A percentile compares a stretch with the other conserved stretches of the same genome.
phyloP scores from a whole-genome alignment of 2,113 vertebrate species.

The Sebastes fasciatus region DNA sequence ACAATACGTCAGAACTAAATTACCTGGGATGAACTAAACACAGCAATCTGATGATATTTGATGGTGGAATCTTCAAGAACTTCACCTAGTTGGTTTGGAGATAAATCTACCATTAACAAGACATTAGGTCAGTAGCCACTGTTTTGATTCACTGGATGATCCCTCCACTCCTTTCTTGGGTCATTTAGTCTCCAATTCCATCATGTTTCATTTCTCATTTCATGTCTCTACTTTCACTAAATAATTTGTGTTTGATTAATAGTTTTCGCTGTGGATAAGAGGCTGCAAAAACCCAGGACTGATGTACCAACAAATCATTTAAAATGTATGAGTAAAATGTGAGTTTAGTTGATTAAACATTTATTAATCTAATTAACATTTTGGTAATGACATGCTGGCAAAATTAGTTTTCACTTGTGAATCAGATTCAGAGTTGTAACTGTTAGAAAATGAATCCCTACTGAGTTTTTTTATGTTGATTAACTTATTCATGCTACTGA shows the following conservation, averaged over 20 bases:
- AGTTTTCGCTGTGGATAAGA: background rate
- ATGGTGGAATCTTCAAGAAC: background rate
- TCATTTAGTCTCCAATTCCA: background rate
- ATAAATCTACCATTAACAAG: background rate
- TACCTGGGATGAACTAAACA: background rate
- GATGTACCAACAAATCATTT: constrained; percentile 2
- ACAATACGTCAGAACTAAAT: background rate
- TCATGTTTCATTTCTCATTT: background rate
- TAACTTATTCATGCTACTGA: constrained; percentile 1
- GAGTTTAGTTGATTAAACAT: constrained; percentile 23
- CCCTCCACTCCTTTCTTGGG: background rate
- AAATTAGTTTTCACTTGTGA: background rate
- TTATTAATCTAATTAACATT: constrained; percentile 14
- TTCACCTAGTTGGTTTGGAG: constrained; percentile 12
- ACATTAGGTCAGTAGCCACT: background rate
- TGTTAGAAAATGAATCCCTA: background rate
- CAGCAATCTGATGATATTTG: background rate
- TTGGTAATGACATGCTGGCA: background rate
- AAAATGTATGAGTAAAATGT: background rate
- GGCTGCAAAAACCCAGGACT: background rate
- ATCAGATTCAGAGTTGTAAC: background rate
- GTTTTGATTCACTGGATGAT: background rate
- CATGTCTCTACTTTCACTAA: background rate
- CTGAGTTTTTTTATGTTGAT: background rate
- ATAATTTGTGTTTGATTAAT: background rate